Base-by-base conservation (phyloP, 2,113 vertebrate genomes). In the Nibea coibor region DNA sequence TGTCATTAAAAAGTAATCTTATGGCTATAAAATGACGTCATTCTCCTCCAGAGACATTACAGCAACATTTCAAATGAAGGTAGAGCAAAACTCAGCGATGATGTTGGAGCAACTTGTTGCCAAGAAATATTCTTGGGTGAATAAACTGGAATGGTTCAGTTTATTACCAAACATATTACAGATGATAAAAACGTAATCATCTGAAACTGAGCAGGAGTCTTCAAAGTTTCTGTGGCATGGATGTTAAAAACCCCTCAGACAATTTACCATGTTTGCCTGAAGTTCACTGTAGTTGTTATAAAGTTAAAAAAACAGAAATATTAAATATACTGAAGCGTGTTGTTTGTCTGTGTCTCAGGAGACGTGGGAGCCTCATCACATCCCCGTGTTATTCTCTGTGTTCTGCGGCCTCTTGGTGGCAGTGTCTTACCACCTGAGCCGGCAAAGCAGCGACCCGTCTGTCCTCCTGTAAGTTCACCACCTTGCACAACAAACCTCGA, bases 401-500 rank as follows among this genome's bases (percentile, higher is more conserved):
- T 99, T 99, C 92, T 99, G 98, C 91, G 98, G 98, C 86, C 96
- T 99, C 64, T 91, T 99, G 93, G 98, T 99, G 93, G 98, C 98
- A 5, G 87, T 97, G 87, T 99, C 98, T 0, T 99, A 99, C 95
- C 98, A 99, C 94, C 96, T 99, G 88, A 99, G 98, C 92, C 95
- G 98, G 81, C 98, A 99, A 83, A 99, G 98, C 95, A 96, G 98
- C 83, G 98, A 99, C 89, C 98, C 98, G 4, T 97, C 97, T 80
- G 97, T 97, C 56, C 96, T 99, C 92, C 95, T 99, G 98, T 99
- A 90, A 97, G 98, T 95, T 16, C 50, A 42, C 61, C 9, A n/a
- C 26, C 48, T 4, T 11, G 1, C 19, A 56, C 71, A 39, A 9
- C 54, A 62, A 4, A 47, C 61, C 59, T 50, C 16, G 0, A 4